phyloP scores from a whole-genome alignment of 2,797 vertebrate species.

The Rhinoraja longicauda region DNA sequence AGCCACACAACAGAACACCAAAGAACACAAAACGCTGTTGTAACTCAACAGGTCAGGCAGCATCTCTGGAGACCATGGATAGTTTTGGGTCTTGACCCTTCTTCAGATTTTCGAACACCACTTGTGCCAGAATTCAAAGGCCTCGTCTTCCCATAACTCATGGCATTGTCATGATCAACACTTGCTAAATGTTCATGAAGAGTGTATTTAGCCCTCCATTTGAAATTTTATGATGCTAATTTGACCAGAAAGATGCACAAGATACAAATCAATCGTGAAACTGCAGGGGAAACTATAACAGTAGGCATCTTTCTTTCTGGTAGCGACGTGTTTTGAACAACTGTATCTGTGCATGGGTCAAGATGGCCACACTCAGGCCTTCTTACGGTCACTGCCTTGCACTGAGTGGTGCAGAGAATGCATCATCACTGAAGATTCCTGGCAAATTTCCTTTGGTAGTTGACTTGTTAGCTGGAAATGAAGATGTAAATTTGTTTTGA shows the following conservation, averaged over 20 bases:
- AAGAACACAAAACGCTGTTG: not conserved
- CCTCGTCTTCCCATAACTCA: not conserved
- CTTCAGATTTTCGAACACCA: too few relatives aligned
- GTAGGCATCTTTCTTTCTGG: not conserved
- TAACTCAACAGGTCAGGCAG: too few relatives aligned
- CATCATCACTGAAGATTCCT: not conserved
- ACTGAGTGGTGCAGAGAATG: not conserved
- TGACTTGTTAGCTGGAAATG: not conserved
- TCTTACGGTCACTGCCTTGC: not conserved
- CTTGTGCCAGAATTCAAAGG: not conserved
- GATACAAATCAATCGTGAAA: not conserved
- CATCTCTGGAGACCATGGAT: too few relatives aligned
- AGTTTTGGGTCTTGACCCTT: too few relatives aligned
- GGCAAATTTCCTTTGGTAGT: not conserved
- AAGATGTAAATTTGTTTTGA: slow-evolving; percentile 1
- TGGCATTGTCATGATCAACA: too few relatives aligned
- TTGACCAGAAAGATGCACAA: not conserved
- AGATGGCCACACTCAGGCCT: not conserved
- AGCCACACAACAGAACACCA: not conserved
- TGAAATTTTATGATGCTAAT: not conserved
- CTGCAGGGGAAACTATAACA: not conserved
- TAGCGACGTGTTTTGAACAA: not conserved
- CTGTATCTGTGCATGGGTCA: not conserved
- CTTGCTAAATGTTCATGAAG: too few relatives aligned
- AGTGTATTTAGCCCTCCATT: not conserved